Evolutionary conservation across 2,888 invertebrate genomes (phyloP), one percentile per base, ranked within the genome.

Genomic region (Phorcus lineatus): DNA sequence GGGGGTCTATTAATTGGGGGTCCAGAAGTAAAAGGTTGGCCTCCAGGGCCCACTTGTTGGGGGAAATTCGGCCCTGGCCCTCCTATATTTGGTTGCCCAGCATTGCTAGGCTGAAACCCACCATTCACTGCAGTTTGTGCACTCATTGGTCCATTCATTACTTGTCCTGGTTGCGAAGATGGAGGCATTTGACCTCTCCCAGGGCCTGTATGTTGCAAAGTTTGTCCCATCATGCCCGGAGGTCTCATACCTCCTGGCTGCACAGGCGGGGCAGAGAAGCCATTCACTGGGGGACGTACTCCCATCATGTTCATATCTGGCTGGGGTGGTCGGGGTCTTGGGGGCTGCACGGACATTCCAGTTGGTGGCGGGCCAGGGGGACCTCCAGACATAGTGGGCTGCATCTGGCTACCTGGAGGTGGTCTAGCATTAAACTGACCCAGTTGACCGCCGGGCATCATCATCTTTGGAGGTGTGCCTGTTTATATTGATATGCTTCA

Each of bases 1-100:
- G 79, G 55, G 40, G 54, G 47, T 24, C 57, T 76, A 79, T 52
- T 16, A 24, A 62, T 77, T 24, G 81, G 76, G 22, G 75, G 77
- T 67, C 76, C 76, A 17, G 83, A 57, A 28, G 77, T 31, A 47
- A 57, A 53, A 54, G 75, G 70, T 57, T 74, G 80, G 74, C n/a
- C 76, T 55, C 77, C 79, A 55, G 53, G 57, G 36, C 16, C 77
- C 76, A 74, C 55, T 76, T 66, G 70, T 54, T 62, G 55, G 24
- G 70, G 52, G 19, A 53, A 53, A 31, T 22, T 24, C 13, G 67
- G 53, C 17, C 81, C 80, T 74, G 57, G 57, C 3, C 78, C 19
- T 22, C 67, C 47, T 66, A 52, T 52, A 67, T 24, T 24, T 16
- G 24, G 62, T 16, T 3, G 62, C 24, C 62, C 62, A 24, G 28